Base-by-base conservation (phyloP, 2,113 vertebrate genomes). In the Leptocoma aspasia region DNA sequence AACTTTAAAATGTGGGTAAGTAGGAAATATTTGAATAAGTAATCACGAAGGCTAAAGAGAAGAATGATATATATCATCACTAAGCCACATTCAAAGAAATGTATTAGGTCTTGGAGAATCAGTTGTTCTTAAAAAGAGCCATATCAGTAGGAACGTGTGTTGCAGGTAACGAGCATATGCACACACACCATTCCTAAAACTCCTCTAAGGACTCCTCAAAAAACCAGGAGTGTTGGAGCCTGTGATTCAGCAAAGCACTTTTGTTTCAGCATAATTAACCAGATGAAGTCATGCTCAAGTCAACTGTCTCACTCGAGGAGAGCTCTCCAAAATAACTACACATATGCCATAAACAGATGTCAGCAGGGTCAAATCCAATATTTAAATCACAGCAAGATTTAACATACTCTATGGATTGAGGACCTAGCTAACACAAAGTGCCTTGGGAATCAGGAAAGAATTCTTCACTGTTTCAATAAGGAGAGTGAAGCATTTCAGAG, bases 21-120 rank as follows among this genome's bases (percentile, higher is more conserved):
- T 90, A 83, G 82, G 85, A 97, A 97, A 97, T 97, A 97, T 90
- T 97, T 96, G 92, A 97, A 97, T 97, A 97, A 96, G 69, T 94
- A 92, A 95, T 96, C 93, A 87, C 0, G 13, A 86, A 91, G 91
- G 61, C 64, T 89, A 90, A 89, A 87, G 63, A 97, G 90, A 95
- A 94, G 39, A 82, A 52, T 42, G 86, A 89, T 60, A 23, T 17
- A 9, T 82, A 95, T 94, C 95, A 95, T 94, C 77, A 70, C 31
- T 90, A 71, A 94, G 56, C 76, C 23, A 65, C 10, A 86, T 52
- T 44, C 35, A 82, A 42, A 92, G 70, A 90, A 77, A 87, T 83
- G 76, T 30, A 95, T 91, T 68, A 78, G 30, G 84, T 82, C 66
- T 82, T 73, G 35, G 31, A 70, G 75, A 96, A 94, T 68, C 22